Evolutionary conservation across 37 sponge, comb jelly and placozoan genomes (phyloP).

Genomic region (Bolinopsis microptera): DNA sequence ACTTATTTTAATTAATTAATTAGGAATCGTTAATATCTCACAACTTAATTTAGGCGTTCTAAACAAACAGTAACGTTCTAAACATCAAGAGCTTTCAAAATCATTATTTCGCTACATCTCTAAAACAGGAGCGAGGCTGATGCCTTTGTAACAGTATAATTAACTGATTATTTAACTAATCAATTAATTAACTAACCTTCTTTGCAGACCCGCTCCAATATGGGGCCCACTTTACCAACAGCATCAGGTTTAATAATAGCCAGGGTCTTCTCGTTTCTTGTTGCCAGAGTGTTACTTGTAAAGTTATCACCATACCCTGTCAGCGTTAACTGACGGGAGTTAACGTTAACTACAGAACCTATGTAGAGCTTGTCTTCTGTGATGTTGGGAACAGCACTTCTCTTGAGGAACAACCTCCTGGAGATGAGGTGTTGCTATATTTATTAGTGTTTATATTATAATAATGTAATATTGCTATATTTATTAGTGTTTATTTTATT

Average conservation of each 20-base stretch:
- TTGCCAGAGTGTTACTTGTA: constrained; percentile 75
- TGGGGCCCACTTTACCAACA: constrained; percentile 72
- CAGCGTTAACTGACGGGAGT: constrained; percentile 88
- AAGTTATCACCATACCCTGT: constrained; percentile 88
- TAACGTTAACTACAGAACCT: constrained; percentile 83
- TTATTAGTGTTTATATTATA: too few relatives aligned
- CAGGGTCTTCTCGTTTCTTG: constrained; percentile 80
- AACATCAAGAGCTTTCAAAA: background rate
- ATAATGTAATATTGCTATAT: background rate
- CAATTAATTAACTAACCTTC: constrained; percentile 46
- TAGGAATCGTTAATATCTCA: constrained; percentile 69
- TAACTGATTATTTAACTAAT: too few relatives aligned
- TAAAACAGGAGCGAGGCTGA: too few relatives aligned
- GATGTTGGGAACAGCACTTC: constrained; percentile 72
- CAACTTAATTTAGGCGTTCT: too few relatives aligned
- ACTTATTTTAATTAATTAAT: too few relatives aligned
- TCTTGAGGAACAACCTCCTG: constrained; percentile 82
- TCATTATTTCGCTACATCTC: too few relatives aligned
- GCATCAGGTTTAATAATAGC: constrained; percentile 87
- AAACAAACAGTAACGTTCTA: background rate
- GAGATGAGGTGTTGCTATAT: background rate
- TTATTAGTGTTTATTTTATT: too few relatives aligned
- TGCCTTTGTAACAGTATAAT: too few relatives aligned
- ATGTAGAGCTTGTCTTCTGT: constrained; percentile 78
- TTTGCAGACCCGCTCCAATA: constrained; percentile 32